A percentile compares a stretch with the other conserved stretches of the same genome.
These are phyloP conservation scores for Antheraea yamamai DNA, from an alignment of 2,888 invertebrate species.

Conservation along the genomic window DNA sequence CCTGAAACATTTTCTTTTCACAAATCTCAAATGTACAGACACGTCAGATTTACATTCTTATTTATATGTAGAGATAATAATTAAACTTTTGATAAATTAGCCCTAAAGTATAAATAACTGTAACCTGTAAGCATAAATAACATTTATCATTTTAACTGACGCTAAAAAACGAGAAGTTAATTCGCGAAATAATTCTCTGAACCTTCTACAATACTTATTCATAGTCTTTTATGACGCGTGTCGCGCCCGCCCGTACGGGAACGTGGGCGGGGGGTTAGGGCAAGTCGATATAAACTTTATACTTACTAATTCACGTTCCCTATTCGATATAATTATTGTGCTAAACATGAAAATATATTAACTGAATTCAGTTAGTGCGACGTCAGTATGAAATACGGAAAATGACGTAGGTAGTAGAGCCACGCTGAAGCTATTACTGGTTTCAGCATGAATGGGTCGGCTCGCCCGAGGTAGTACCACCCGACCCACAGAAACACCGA, in stretches of 20 bases:
- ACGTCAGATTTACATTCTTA: no score
- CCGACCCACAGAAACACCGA: no score
- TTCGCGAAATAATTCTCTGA: not conserved
- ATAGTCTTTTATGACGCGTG: slow-evolving; percentile 16
- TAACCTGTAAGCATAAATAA: not conserved
- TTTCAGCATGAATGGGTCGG: no score
- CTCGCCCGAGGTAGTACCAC: no score
- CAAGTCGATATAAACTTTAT: slow-evolving; percentile 24
- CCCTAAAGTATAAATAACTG: not conserved
- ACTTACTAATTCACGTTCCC: slow-evolving; percentile 24
- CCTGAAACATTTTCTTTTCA: no score
- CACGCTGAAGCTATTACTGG: no score
- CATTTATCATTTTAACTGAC: not conserved
- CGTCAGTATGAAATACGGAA: not conserved
- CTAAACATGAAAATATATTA: slow-evolving; percentile 15
- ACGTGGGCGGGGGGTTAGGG: slow-evolving; percentile 17
- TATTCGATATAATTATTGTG: slow-evolving; percentile 22
- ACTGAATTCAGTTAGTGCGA: slow-evolving; percentile 5
- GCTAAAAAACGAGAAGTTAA: not conserved
- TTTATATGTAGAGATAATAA: no score
- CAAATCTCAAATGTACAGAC: no score
- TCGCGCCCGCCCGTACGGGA: slow-evolving; percentile 10
- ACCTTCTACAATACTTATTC: slow-evolving; percentile 17
- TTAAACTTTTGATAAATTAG: no score
- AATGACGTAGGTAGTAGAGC: no score